phyloP scores from a whole-genome alignment of 1,140 invertebrate species.

The Pantala flavescens region DNA sequence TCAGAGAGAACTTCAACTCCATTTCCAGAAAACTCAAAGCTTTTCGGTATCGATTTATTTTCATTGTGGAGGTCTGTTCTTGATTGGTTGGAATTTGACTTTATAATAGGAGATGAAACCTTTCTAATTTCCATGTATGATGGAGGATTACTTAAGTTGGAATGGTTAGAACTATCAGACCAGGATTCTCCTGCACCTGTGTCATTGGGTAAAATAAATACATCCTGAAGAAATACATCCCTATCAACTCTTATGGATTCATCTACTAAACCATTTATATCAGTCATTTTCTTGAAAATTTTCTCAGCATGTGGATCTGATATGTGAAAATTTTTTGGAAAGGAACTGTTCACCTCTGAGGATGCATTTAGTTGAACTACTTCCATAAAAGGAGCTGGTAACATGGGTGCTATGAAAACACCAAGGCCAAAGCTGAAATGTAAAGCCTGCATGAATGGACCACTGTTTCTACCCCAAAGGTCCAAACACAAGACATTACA shows the following conservation, averaged over 20 bases:
- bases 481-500: conserved; percentile 41
- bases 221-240: background rate
- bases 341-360: conserved; percentile 12
- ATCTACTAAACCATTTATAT: background rate
- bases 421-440: conserved; percentile 45
- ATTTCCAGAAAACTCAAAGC: background rate
- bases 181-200: background rate
- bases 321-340: background rate
- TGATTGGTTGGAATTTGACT: background rate
- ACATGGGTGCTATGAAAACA: conserved; percentile 40
- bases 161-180: background rate
- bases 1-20: background rate
- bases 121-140: background rate
- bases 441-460: conserved; percentile 41
- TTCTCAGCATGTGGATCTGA: background rate
- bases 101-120: background rate
- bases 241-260: background rate
- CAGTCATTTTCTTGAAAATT: background rate
- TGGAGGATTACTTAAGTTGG: background rate
- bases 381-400: conserved; percentile 36
- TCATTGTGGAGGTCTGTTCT: background rate
- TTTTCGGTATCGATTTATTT: background rate
- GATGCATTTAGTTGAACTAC: background rate
- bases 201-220: background rate
- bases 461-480: conserved; percentile 39